Base-by-base conservation (phyloP, 1,140 invertebrate species). In the Cotesia glomerata region DNA sequence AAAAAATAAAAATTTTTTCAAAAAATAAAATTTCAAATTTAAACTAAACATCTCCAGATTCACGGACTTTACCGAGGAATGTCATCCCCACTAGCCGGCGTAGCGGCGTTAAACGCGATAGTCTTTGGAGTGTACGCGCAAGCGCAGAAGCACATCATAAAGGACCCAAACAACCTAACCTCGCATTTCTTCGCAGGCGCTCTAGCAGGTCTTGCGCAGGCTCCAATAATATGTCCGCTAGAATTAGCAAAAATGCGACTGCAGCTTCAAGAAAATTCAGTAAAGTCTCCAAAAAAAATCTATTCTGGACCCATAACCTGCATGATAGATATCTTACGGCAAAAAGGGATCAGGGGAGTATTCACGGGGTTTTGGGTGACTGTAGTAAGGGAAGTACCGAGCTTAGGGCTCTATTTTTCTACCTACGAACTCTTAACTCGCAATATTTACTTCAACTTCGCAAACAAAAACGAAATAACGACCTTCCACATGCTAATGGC, bases 41-140 rank as follows among this genome's bases (percentile, higher is more conserved):
- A 26, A 26, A 26, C 26, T 2, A 26, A 26, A 26, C 0, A 26
- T 26, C 3, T 26, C 26, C 26, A 72, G 90, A 75, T 91, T 64
- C 74, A 78, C 63, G 94, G 92, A 4, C 85, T 95, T 7, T 96
- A 95, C 85, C 90, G 92, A 75, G 96, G 96, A 7, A 93, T 98
- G 77, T 90, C 91, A 2, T 95, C 95, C 32, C 97, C 97, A 5
- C 88, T 98, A 81, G 92, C 91, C 13, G 95, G 95, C 7, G 91
- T 98, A 5, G 92, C 95, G 11, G 87, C 91, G 4, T 92, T 98
- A 3, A 98, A 98, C 82, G 95, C 96, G 1, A 91, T 98, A 39
- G 92, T 97, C 2, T 98, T 98, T 80, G 96, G 97, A 1, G 92
- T 96, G 3, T 96, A 98, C 79, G 95, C 95, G 18, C 92, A 94